Evolutionary conservation across 2,797 vertebrate genomes (phyloP), one percentile per base, ranked within the genome.

Genomic region (Tiaroga cobitis): DNA sequence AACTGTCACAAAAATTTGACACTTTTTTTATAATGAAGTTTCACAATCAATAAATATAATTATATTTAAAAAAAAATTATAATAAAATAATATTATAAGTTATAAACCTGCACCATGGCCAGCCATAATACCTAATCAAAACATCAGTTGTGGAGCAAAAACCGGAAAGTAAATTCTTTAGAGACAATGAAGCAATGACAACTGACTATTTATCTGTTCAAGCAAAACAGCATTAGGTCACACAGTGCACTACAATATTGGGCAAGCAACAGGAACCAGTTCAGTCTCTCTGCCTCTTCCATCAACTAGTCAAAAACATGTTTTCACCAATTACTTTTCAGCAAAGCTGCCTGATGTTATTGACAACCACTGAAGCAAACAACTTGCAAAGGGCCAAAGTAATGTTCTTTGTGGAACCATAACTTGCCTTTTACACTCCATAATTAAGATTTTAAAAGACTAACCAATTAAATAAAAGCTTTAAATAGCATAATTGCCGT

Each of bases 361-460:
- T 39, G 34, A 77, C 18, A 54, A 77, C 82, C 61, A 56, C 43
- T 68, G 21, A 72, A 72, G 37, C 24, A 63, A 73, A 73, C 7
- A 0, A 21, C 29, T 83, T 75, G 21, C 81, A 67, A 83, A 73
- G n/a, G 1, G 54, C 54, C 54, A 82, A 59, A 65, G 21, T 11
- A 65, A 74, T 37, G 39, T 83, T 75, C 59, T 51, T 32, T 67
- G 43, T 39, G 16, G 16, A 46, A 65, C 8, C 29, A 19, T 16
- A 74, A 61, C n/a, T 9, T 43, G 68, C 51, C 41, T 34, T 82
- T 74, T 18, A 63, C 54, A 67, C 41, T 21, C 8, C n/a, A 34
- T 10, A 54, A 11, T 21, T 56, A 37, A 19, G 21, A 65, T 75
- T 41, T 74, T 63, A 16, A 82, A 82, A 21, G 3, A 0, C 80